Evolutionary conservation across 2,888 invertebrate species (phyloP).

Genomic region (Ormyrus nitidulus): DNA sequence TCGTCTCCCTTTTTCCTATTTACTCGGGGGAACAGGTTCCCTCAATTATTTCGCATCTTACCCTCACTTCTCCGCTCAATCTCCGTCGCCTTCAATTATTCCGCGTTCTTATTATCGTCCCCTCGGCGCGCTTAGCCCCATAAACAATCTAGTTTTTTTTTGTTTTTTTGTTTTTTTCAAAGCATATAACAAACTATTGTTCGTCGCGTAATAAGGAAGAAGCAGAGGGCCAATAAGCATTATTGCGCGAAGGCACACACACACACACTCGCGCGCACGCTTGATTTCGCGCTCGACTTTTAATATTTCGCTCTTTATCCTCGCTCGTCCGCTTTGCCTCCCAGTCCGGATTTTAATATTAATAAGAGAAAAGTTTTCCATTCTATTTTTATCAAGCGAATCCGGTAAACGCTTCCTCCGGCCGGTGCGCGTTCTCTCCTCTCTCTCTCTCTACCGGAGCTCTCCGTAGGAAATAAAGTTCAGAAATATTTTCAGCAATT

Average conservation of each 20-base stretch:
- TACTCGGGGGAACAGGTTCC: not conserved
- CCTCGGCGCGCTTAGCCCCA: not conserved
- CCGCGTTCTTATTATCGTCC: conserved; percentile 7
- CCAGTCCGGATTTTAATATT: conserved; percentile 19
- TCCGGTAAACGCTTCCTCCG: conserved; percentile 16
- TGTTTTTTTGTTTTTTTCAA: not conserved
- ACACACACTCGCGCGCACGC: no score
- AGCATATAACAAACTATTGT: no score
- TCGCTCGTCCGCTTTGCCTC: no score
- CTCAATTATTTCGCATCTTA: conserved; percentile 26
- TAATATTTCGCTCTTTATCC: no score
- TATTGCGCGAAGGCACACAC: no score
- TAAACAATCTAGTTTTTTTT: not conserved
- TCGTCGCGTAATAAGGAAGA: no score
- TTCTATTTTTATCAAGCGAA: conserved; percentile 31
- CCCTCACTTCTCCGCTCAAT: not conserved
- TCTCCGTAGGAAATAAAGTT: no score
- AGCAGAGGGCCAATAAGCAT: no score
- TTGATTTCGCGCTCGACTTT: no score
- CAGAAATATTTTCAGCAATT: not conserved
- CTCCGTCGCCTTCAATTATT: conserved; percentile 17
- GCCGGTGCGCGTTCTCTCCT: no score
- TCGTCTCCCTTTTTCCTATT: conserved; percentile 23
- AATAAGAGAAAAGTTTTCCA: conserved; percentile 9
- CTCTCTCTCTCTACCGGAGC: no score